Conservation (phyloP, 2,113 vertebrate genomes). For the Planiliza haematocheilus region DNA sequence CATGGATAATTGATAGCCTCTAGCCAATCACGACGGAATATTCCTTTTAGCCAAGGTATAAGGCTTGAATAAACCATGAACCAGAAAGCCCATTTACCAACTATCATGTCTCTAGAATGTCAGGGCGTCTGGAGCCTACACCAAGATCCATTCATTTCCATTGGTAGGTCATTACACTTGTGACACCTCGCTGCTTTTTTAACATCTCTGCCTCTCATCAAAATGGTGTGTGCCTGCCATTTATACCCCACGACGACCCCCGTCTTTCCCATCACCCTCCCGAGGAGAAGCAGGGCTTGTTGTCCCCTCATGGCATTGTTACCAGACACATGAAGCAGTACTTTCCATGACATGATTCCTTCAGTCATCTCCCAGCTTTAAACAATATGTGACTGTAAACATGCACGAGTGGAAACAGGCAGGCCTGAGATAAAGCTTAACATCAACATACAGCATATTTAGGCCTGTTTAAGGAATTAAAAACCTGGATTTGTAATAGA, state of each 20-base stretch:
- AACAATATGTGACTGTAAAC: conserved; percentile 34
- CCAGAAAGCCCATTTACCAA: conserved; percentile 58
- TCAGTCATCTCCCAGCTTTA: conserved; percentile 35
- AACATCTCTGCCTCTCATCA: conserved; percentile 8
- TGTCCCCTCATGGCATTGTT: conserved; percentile 51
- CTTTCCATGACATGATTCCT: conserved; percentile 57
- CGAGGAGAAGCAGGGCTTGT: conserved; percentile 21
- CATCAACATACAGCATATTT: too few species aligned
- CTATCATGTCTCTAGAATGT: conserved; percentile 33
- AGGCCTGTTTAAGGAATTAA: too few species aligned
- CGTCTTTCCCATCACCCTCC: background rate
- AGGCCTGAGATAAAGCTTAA: conserved; percentile 14
- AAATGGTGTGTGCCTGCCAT: conserved; percentile 14
- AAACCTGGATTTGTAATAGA: too few species aligned
- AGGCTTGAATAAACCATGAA: conserved; percentile 71
- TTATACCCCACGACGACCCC: background rate
- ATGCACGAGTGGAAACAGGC: conserved; percentile 15
- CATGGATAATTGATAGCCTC: conserved; percentile 75
- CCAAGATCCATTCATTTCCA: background rate
- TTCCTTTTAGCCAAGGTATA: conserved; percentile 70
- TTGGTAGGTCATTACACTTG: conserved; percentile 3
- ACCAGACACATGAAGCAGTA: conserved; percentile 39
- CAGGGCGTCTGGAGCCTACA: conserved; percentile 7
- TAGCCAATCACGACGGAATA: conserved; percentile 68
- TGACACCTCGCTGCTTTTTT: background rate